Evolutionary conservation across 2,888 invertebrate genomes (phyloP).

Genomic region (Frankliniella fusca): DNA sequence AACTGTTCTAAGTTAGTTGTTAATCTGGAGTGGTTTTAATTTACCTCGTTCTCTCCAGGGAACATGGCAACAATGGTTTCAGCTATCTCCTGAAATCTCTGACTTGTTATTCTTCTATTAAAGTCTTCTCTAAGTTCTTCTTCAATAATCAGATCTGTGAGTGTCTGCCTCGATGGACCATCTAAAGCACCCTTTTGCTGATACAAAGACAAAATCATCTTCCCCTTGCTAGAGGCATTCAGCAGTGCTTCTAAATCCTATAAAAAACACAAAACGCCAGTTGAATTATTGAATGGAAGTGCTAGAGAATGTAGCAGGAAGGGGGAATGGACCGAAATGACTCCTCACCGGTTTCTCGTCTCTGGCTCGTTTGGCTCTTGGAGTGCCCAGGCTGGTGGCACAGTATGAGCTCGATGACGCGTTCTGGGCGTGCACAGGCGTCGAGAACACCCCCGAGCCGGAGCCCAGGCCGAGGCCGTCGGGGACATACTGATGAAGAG

Average conservation of each 20-base stretch:
- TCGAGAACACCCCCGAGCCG: neutral
- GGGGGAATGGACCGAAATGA: too few relatives aligned
- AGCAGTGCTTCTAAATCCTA: neutral
- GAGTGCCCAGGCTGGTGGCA: too few relatives aligned
- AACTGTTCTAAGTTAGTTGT: neutral
- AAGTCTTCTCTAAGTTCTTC: neutral
- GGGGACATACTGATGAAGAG: too few relatives aligned
- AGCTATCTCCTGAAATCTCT: neutral
- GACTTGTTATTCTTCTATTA: neutral
- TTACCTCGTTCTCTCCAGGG: slow-evolving; percentile 3
- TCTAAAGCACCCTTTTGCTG: neutral
- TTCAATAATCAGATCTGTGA: neutral
- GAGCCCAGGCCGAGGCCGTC: neutral
- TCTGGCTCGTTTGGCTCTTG: too few relatives aligned
- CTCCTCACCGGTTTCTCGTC: too few relatives aligned
- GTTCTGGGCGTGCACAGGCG: neutral
- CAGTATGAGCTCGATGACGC: too few relatives aligned
- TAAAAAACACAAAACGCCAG: neutral
- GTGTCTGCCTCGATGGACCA: neutral
- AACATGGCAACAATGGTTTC: neutral
- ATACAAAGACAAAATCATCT: neutral
- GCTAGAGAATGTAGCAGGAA: too few relatives aligned
- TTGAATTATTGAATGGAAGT: too few relatives aligned
- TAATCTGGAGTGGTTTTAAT: neutral
- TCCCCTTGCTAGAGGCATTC: neutral